These are phyloP conservation scores for Scolanthus callimorphus DNA, from an alignment of 92 coral and sea anemone species.

Conservation along the genomic window DNA sequence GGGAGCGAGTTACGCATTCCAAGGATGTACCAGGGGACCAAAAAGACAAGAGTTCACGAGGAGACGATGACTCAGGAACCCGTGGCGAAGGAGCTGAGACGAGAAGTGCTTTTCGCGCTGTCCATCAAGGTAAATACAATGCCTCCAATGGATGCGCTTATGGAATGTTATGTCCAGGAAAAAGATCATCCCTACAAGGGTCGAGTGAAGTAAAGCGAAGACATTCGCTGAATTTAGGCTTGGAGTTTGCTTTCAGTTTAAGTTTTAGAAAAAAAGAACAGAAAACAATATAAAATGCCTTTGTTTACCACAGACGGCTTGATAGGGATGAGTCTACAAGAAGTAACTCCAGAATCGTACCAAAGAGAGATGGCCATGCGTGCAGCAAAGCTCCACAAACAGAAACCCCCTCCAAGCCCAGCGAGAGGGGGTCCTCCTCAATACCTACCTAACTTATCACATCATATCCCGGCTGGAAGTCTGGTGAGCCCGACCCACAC, in stretches of 20 bases:
- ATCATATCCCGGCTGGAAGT: conserved; percentile 38
- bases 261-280: too few relatives aligned
- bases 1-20: neutral
- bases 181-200: too few relatives aligned
- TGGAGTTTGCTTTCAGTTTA: too few relatives aligned
- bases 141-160: too few relatives aligned
- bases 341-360: conserved; percentile 15
- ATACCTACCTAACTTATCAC: conserved; percentile 45
- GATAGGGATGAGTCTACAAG: conserved; percentile 17
- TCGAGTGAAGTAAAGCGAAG: too few relatives aligned
- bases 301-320: too few relatives aligned
- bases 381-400: conserved; percentile 35
- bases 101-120: conserved; percentile 80
- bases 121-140: conserved; percentile 59
- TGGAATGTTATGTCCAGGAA: too few relatives aligned
- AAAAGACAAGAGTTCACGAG: neutral
- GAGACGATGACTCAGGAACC: conserved; percentile 10
- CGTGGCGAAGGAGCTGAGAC: conserved; percentile 29
- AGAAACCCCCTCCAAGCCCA: conserved; percentile 31
- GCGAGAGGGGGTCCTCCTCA: conserved; percentile 10
- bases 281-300: too few relatives aligned
- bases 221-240: too few relatives aligned
- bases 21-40: neutral
- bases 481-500: conserved; percentile 69
- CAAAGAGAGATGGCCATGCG: conserved; percentile 50